Evolutionary conservation across 2,888 invertebrate species (phyloP), one percentile per base, ranked within the genome.

Genomic region (Drosophila barbarae): DNA sequence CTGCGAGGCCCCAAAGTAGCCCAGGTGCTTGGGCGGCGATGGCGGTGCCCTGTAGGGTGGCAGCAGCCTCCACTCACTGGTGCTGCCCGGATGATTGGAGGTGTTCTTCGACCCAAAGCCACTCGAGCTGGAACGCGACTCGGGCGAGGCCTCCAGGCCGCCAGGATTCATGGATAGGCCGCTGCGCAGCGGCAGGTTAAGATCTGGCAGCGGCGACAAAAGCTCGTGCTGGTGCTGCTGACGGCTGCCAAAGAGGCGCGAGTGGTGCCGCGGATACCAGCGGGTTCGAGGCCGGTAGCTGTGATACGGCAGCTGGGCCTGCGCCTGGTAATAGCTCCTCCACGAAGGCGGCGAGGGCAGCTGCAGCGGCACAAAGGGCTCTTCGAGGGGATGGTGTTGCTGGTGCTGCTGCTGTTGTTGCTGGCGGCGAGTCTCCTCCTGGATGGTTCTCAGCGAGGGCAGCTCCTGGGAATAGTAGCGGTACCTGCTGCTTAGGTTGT

Each of bases 81-180:
- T 93, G 87, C 94, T 94, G 36, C 93, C 93, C 69, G 95, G 95
- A 84, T 94, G 94, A 61, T 89, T 89, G 28, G 95, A 94, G 35
- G 95, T 96, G 90, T 96, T 97, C 88, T 96, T 96, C 86, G 96
- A 96, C 67, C 96, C 96, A 88, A 96, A 96, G 13, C 96, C 96
- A 87, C 95, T 95, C 36, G 96, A 96, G 85, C 95, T 96, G 18
- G 95, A 95, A 52, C 96, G 92, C 85, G 95, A 95, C 88, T 96
- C 96, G 0, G 96, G 96, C 5, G 96, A 96, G 9, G 95, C 94
- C 87, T 95, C 95, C 86, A 92, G 90, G 2, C 90, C 90, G 35
- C 90, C 90, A 41, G 58, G 51, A 23, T 60, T 42, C 23, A 86
- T 76, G 50, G 75, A 73, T n/a, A 85, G 77, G 9, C 76, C 73